Conservation (phyloP, 2,797 vertebrate genomes). For the Cryptoprocta ferox region DNA sequence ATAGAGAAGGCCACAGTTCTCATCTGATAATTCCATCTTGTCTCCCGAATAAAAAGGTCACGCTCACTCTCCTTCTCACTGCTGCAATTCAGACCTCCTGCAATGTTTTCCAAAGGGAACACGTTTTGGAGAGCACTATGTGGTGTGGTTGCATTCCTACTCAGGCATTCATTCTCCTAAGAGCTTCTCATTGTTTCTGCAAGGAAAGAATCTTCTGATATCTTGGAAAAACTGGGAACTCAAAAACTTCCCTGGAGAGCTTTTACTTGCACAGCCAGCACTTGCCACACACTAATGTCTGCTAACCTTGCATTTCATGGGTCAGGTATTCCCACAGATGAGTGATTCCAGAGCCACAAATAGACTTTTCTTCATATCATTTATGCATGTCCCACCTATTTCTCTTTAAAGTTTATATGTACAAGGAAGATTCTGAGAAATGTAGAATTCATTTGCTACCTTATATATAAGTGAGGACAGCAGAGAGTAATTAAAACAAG, state of each 20-base stretch:
- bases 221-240: neutral
- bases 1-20: neutral
- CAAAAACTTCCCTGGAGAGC: constrained; percentile 46
- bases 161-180: constrained; percentile 2
- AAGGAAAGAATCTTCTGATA: constrained; percentile 37
- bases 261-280: neutral
- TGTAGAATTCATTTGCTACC: neutral
- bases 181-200: constrained; percentile 20
- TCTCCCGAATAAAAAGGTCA: neutral
- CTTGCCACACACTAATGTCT: neutral
- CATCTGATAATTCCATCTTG: neutral
- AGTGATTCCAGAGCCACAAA: constrained; percentile 33
- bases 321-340: constrained; percentile 13
- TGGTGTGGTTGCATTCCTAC: neutral
- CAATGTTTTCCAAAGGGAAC: neutral
- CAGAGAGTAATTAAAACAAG: neutral
- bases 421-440: neutral
- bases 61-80: neutral
- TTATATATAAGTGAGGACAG: neutral
- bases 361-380: neutral
- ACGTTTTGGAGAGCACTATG: neutral
- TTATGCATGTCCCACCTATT: neutral
- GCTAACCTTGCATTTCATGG: constrained; percentile 16
- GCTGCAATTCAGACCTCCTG: neutral
- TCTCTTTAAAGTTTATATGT: neutral